phyloP scores from a whole-genome alignment of 2,113 vertebrate species.

The Tauraco erythrolophus region DNA sequence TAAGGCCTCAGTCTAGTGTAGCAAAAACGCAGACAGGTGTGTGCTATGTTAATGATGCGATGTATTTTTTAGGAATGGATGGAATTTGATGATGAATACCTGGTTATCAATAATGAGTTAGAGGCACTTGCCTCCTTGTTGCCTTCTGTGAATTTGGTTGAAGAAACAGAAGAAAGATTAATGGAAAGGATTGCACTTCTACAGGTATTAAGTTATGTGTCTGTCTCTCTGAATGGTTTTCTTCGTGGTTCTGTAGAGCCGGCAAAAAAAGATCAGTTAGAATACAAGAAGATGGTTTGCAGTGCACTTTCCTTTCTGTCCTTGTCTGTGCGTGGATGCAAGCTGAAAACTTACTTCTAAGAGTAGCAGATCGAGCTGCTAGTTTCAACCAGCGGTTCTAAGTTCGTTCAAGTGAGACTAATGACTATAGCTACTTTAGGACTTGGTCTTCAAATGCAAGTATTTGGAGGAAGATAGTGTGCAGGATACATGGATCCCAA shows the following conservation, averaged over 20 bases:
- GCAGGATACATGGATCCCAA: not conserved
- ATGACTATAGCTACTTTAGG: not conserved
- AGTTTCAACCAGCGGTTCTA: not conserved
- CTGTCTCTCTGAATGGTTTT: not conserved
- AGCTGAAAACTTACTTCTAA: not conserved
- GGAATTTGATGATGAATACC: constrained; percentile 82
- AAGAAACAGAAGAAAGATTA: constrained; percentile 82
- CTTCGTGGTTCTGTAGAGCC: not conserved
- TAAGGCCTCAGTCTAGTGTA: not conserved
- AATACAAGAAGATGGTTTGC: not conserved
- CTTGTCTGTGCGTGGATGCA: not conserved
- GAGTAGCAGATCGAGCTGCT: not conserved
- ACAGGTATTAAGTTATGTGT: constrained; percentile 80
- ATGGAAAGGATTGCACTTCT: constrained; percentile 76
- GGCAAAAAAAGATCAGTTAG: not conserved
- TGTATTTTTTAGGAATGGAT: constrained; percentile 81
- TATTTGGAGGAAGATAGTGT: not conserved
- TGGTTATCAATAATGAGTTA: constrained; percentile 79
- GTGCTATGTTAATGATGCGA: not conserved
- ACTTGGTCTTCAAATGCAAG: not conserved
- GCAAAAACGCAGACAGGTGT: not conserved
- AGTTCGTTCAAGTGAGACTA: not conserved
- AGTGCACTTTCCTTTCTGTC: not conserved
- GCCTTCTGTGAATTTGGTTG: constrained; percentile 78
- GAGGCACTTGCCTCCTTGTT: constrained; percentile 70